Evolutionary conservation across 2,888 invertebrate species (phyloP), one percentile per base, ranked within the genome.

Genomic region (Liopterus haemorrhoidalis): DNA sequence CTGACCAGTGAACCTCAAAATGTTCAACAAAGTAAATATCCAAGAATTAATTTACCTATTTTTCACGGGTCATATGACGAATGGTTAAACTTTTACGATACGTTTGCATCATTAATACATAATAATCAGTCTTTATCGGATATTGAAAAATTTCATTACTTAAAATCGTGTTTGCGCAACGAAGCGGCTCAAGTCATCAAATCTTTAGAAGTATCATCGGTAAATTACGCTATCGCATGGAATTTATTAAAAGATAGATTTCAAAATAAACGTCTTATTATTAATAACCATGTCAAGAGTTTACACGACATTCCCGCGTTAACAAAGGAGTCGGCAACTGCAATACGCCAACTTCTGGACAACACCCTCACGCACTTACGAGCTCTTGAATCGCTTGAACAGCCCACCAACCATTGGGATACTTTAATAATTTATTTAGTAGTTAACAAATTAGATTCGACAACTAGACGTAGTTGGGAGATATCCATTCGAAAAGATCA

Each of bases 331-430:
- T 46, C 41, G 14, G 6, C 21, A 20, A 15, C 8, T 9, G 16
- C 48, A 9, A 14, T 46, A 14, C 27, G 36, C 5, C n/a, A 35
- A n/a, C 32, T 38, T 15, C 20, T 33, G n/a, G 48, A 44, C 20
- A 20, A 39, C 14, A 11, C 52, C 2, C 20, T 42, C n/a, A 57
- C 51, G 36, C 54, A 58, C 39, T 31, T 58, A n/a, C 38, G 52
- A 8, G 53, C 59, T 1, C 41, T 59, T 6, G 49, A 49, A n/a
- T 33, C 48, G 0, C 35, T 60, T 21, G 52, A 51, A 6, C 49
- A 55, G 27, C 46, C 52, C 2, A 51, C 51, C n/a, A 47, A 56
- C 2, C 15, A 46, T 2, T 60, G 57, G 57, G 55, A 58, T 27
- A 51, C 54, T n/a, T 21, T 53, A 2, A 9, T 54, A 5, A 46